A percentile compares a stretch with the other conserved stretches of the same genome.
Evolutionary conservation across 2,888 invertebrate species (phyloP).

Genomic region (Anaspis maculata): DNA sequence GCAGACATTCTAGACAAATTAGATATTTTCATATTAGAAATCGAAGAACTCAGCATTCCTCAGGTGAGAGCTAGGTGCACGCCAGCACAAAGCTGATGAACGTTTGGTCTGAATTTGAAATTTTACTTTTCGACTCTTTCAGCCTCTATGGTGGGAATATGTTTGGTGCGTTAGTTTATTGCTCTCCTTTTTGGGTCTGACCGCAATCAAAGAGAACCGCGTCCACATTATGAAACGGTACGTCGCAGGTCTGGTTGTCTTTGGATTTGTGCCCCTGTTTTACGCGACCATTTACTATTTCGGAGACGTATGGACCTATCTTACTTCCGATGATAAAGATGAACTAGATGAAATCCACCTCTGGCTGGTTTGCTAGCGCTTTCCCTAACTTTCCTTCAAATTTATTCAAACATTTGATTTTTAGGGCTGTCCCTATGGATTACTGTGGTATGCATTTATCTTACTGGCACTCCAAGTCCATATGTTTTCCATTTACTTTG

Average conservation of each 20-base stretch:
- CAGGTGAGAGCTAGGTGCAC: constrained; percentile 39
- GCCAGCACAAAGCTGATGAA: constrained; percentile 2
- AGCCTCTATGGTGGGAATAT: constrained; percentile 90
- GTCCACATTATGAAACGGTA: constrained; percentile 68
- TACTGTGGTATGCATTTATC: constrained; percentile 89
- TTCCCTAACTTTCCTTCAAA: constrained; percentile 1
- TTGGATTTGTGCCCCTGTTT: constrained; percentile 73
- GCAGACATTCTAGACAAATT: constrained; percentile 87
- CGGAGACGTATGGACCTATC: constrained; percentile 73
- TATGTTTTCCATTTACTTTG: constrained; percentile 76
- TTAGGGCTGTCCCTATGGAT: constrained; percentile 82
- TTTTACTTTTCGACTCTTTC: constrained; percentile 19
- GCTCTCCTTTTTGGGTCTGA: constrained; percentile 75
- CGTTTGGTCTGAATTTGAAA: constrained; percentile 3
- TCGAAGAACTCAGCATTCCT: constrained; percentile 89
- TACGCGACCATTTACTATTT: constrained; percentile 79
- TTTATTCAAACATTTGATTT: constrained; percentile 24
- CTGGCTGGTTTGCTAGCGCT: constrained; percentile 67
- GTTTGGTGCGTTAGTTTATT: constrained; percentile 81
- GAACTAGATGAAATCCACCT: constrained; percentile 52
- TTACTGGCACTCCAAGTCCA: constrained; percentile 82
- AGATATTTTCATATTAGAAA: constrained; percentile 88
- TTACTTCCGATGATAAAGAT: constrained; percentile 58
- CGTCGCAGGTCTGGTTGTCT: constrained; percentile 67
- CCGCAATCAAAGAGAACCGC: constrained; percentile 80